Base-by-base conservation (phyloP, 2,797 vertebrate species). In the Neopelma chrysocephalum region DNA sequence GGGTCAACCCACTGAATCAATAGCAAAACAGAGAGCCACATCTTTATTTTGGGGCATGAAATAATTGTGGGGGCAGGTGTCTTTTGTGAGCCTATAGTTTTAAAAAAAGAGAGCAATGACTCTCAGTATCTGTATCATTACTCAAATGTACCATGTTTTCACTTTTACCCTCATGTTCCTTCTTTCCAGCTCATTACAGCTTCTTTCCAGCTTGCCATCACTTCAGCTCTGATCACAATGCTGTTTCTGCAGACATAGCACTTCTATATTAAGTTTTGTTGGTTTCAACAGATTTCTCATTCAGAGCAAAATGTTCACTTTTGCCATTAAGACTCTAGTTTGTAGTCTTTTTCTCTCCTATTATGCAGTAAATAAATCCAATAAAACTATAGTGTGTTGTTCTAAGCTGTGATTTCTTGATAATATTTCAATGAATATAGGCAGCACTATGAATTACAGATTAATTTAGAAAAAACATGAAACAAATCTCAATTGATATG, bases 101-200 rank as follows among this genome's bases (percentile, higher is more conserved):
- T 87, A 50, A 75, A 42, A 71, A 58, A 31, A 92, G 42, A 89
- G 3, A 75, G 25, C 8, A 87, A 57, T 47, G 6, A 64, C 42
- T 87, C 42, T 83, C 73, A 82, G 29, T 32, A 53, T 51, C 21
- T 80, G 20, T 76, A 53, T 90, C 53, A 64, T 87, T 68, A 68
- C 56, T 56, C 51, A 66, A 92, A 82, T 58, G 36, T 48, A 60
- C 31, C 40, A 36, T 69, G 62, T 82, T 72, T 90, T 79, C 64
- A 65, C 10, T 95, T 66, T 73, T 61, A 68, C 51, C 42, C 64
- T 85, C 48, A 53, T 50, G 16, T 84, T 94, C 56, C 51, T 53
- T 82, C 71, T 94, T 90, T 94, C 57, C 78, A 87, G 73, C 40
- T 90, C 92, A 77, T 90, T 95, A 81, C 70, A 82, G 19, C 47